Conservation (phyloP, 2,113 vertebrate genomes). For the Mesitornis unicolor region DNA sequence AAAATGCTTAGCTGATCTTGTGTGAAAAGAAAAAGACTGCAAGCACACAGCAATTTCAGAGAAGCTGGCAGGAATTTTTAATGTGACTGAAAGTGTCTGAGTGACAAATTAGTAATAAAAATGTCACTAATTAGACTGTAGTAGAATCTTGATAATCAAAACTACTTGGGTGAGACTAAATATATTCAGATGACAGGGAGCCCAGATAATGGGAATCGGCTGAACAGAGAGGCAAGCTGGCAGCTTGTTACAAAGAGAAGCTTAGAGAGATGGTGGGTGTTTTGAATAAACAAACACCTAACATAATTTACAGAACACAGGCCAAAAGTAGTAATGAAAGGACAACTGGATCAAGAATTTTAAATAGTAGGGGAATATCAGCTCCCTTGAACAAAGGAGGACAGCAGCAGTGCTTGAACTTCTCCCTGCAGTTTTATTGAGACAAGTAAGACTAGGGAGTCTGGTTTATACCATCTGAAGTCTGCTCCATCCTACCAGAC, state of each 20-base stretch:
- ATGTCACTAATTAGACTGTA: conserved; percentile 55
- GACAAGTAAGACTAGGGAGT: neutral
- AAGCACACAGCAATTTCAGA: conserved; percentile 7
- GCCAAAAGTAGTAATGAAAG: neutral
- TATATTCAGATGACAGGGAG: conserved; percentile 7
- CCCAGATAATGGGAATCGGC: conserved; percentile 39
- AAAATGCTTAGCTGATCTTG: conserved; percentile 45
- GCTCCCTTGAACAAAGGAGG: neutral
- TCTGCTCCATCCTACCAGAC: neutral
- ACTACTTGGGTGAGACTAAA: conserved; percentile 64
- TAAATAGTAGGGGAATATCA: neutral
- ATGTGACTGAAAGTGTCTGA: conserved; percentile 46
- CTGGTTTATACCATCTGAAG: neutral
- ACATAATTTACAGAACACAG: neutral
- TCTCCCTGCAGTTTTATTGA: neutral
- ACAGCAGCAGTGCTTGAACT: neutral
- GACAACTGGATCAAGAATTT: neutral
- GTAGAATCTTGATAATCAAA: conserved; percentile 59
- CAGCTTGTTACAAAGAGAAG: neutral
- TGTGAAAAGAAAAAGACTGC: conserved; percentile 1
- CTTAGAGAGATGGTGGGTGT: neutral
- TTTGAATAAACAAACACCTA: conserved; percentile 25
- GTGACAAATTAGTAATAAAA: conserved; percentile 67
- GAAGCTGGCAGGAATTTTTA: conserved; percentile 44
- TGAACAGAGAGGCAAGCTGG: conserved; percentile 33